Evolutionary conservation across 2,797 vertebrate species (phyloP), one percentile per base, ranked within the genome.

Genomic region (Lepus townsendii): DNA sequence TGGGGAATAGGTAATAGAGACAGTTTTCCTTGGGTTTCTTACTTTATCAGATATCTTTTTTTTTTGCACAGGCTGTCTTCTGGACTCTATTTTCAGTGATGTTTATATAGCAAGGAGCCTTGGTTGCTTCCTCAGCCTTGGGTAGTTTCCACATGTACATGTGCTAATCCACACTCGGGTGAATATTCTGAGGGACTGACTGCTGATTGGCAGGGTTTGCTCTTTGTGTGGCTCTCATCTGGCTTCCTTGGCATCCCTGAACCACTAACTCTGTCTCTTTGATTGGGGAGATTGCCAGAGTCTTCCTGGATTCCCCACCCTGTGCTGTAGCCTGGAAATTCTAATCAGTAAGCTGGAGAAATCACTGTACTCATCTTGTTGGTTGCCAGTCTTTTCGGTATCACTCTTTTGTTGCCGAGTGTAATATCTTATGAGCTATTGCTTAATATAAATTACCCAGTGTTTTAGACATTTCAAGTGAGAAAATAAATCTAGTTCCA

Each of bases 401-500:
- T 69, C 52, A 17, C 26, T 76, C 1, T 22, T 69, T 96, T 77
- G 17, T 57, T 69, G 13, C 60, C 63, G 75, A 19, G 42, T 78
- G 16, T 20, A 75, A 0, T 66, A 62, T 90, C 32, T 86, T 73
- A n/a, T 35, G 50, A 95, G 30, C 26, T 11, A 13, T 60, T 54
- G 35, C 85, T 95, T 79, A 30, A 57, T 84, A 47, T 30, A 79
- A 83, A 30, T 86, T 93, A 35, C 50, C 80, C 8, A 32, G 8
- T 12, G 75, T 80, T 95, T 85, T 62, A 75, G 42, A 66, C 42
- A 62, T 77, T 66, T 83, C 24, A 78, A 63, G 57, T 57, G 35
- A 42, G 20, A 93, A 19, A 42, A 38, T 94, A 76, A 65, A 88
- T 87, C 42, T 94, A 42, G 50, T 82, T 87, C 30, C 38, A 90